A percentile compares a stretch with the other conserved stretches of the same genome.
These are phyloP conservation scores for Patella pellucida DNA, from an alignment of 2,888 invertebrate species.

Conservation along the genomic window DNA sequence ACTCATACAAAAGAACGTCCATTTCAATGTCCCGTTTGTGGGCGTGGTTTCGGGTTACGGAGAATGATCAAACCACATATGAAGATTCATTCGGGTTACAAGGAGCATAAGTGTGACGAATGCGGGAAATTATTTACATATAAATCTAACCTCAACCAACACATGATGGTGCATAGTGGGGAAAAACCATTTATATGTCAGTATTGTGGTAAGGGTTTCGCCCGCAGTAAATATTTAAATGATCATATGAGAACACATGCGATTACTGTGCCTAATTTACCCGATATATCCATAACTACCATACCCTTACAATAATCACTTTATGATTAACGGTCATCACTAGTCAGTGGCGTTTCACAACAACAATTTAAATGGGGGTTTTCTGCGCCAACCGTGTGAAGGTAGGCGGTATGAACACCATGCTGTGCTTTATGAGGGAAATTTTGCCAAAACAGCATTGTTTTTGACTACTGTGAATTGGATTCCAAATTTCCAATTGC, in stretches of 20 bases:
- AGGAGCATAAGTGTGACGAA: conserved; percentile 2
- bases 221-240: background rate
- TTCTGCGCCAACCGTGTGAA: too few species aligned
- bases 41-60: background rate
- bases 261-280: too few species aligned
- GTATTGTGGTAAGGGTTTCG: conserved; percentile 5
- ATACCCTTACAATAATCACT: too few species aligned
- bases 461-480: too few species aligned
- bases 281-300: too few species aligned
- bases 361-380: too few species aligned
- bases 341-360: too few species aligned
- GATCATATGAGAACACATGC: conserved; percentile 9
- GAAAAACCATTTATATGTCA: conserved; percentile 3
- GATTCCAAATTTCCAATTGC: too few species aligned
- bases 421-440: too few species aligned
- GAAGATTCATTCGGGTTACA: conserved; percentile 5
- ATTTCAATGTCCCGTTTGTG: background rate
- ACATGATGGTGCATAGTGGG: conserved; percentile 1
- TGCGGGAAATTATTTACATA: conserved; percentile 1
- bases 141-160: conserved; percentile 5
- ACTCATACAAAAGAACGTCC: background rate
- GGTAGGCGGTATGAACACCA: too few species aligned
- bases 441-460: too few species aligned
- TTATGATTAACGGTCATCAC: too few species aligned
- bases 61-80: conserved; percentile 3